Evolutionary conservation across 2,113 vertebrate genomes (phyloP).

Genomic region (Pachycephala philippinensis): DNA sequence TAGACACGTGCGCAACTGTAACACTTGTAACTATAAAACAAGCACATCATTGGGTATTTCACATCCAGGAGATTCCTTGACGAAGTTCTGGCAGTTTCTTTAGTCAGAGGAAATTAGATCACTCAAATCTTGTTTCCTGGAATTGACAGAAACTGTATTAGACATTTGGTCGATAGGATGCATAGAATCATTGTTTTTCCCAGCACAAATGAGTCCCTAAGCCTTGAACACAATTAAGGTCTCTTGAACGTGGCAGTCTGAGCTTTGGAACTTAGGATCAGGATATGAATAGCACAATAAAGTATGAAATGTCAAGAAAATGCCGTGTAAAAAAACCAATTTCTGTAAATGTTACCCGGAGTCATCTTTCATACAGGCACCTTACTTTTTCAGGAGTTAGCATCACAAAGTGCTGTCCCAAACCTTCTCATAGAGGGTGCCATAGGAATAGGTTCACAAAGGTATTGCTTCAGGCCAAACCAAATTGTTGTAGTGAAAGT

Average conservation of each 20-base stretch:
- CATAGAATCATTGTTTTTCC: not conserved
- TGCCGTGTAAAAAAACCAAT: rapidly evolving
- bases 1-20: rapidly evolving
- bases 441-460: not conserved
- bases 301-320: not conserved
- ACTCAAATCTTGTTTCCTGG: not conserved
- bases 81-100: not conserved
- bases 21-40: not conserved
- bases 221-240: not conserved
- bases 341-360: not conserved
- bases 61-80: not conserved
- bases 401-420: not conserved
- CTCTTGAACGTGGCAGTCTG: not conserved
- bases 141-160: not conserved
- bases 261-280: not conserved
- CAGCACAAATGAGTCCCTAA: not conserved
- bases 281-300: not conserved
- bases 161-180: not conserved
- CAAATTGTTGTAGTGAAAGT: not conserved
- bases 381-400: not conserved
- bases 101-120: not conserved
- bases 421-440: not conserved
- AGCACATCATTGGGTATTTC: not conserved
- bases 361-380: not conserved
- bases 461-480: not conserved